Evolutionary conservation across 2,797 vertebrate species (phyloP).

Genomic region (Spinibarbus caldwelli): DNA sequence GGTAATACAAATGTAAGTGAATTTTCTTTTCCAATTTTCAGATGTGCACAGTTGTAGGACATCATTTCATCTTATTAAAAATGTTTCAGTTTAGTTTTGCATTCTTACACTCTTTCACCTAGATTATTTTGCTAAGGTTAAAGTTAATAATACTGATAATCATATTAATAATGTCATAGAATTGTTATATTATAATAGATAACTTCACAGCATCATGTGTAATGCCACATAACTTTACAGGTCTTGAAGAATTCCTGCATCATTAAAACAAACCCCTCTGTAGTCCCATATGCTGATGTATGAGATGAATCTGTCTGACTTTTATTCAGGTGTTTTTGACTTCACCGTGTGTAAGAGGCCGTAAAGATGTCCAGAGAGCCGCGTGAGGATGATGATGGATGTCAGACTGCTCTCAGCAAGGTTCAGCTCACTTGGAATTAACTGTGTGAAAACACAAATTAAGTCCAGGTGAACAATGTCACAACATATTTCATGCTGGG

Average conservation of each 20-base stretch:
- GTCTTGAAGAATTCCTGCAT: not conserved
- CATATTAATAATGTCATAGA: not conserved
- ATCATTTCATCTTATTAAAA: too few relatives aligned
- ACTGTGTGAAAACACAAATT: slow-evolving; percentile 5
- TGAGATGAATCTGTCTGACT: not conserved
- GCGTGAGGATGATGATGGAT: slow-evolving; percentile 12
- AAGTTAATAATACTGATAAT: not conserved
- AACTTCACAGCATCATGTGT: not conserved
- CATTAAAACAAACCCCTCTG: not conserved
- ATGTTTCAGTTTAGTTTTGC: not conserved
- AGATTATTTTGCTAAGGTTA: not conserved
- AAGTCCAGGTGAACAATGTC: not conserved
- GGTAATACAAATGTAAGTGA: too few relatives aligned
- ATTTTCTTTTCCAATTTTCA: too few relatives aligned
- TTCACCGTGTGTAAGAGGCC: not conserved
- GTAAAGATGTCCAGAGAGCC: slow-evolving; percentile 3
- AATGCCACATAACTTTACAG: not conserved
- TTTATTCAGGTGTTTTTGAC: slow-evolving; percentile 2
- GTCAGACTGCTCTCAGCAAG: not conserved
- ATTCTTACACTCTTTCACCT: not conserved
- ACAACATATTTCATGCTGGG: too few relatives aligned
- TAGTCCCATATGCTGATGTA: not conserved
- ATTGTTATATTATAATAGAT: not conserved
- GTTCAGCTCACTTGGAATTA: not conserved
- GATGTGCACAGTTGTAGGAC: too few relatives aligned